Conservation (phyloP, 2,113 vertebrate genomes). For the Meleagris gallopavo region DNA sequence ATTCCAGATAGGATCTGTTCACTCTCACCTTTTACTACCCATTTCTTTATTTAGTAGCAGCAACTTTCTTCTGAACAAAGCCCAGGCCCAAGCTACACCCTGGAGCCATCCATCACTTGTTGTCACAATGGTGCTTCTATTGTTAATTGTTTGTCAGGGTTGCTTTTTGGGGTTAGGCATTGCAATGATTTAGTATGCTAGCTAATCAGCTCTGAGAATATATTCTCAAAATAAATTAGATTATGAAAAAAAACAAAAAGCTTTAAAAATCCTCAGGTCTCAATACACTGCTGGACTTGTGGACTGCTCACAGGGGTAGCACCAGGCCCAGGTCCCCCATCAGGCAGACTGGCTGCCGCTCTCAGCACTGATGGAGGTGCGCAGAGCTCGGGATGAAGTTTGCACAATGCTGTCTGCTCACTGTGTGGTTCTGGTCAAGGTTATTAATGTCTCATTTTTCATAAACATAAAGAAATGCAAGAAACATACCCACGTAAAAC, state of each 20-base stretch:
- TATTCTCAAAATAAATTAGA: conserved; percentile 27
- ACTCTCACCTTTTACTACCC: conserved; percentile 50
- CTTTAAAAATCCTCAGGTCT: background rate
- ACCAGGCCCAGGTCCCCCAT: background rate
- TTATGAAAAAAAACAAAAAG: fast-evolving
- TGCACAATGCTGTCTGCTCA: background rate
- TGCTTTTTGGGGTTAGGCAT: conserved; percentile 53
- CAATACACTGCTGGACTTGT: background rate
- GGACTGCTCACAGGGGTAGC: background rate
- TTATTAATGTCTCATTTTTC: conserved; percentile 51
- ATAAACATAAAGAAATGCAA: conserved; percentile 42
- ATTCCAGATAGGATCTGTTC: conserved; percentile 26
- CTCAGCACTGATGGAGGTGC: background rate
- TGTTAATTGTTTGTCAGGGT: conserved; percentile 70
- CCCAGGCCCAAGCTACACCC: conserved; percentile 50
- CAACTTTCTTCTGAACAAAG: conserved; percentile 71
- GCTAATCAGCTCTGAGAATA: conserved; percentile 44
- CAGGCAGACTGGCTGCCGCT: background rate
- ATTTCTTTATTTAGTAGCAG: conserved; percentile 70
- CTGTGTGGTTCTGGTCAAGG: background rate
- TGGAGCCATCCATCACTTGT: conserved; percentile 65
- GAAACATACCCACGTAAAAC: background rate
- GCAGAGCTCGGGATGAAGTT: background rate
- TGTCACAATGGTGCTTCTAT: conserved; percentile 63
- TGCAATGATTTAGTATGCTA: background rate